Conservation (phyloP, 2,888 invertebrate genomes). For the Drosophila atripex region DNA sequence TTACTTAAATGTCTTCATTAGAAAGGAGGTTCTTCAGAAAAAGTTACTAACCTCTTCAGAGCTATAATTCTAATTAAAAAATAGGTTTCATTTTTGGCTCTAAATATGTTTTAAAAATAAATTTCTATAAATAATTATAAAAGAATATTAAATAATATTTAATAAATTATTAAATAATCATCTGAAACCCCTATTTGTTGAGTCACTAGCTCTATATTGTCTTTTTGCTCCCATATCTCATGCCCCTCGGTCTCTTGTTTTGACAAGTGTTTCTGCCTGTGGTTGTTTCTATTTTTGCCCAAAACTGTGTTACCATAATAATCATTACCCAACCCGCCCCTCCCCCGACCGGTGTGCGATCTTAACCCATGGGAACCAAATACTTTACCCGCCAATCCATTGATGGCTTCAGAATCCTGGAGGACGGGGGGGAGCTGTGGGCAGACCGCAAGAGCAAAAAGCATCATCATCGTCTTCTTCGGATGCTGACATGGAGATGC, state of each 20-base stretch:
- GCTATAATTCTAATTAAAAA: too few species aligned
- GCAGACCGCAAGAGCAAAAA: constrained; percentile 47
- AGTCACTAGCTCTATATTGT: constrained; percentile 7
- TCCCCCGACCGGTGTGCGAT: not conserved
- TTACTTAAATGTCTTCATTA: too few species aligned
- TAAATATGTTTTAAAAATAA: too few species aligned
- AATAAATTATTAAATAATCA: not conserved
- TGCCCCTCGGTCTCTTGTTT: constrained; percentile 16
- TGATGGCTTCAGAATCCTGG: constrained; percentile 21
- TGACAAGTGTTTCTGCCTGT: constrained; percentile 31
- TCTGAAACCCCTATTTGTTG: not conserved
- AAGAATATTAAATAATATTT: not conserved
- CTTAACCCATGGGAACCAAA: constrained; percentile 38
- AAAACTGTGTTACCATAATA: constrained; percentile 39
- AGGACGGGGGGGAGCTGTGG: not conserved
- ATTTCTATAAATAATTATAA: too few species aligned
- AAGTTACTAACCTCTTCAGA: too few species aligned
- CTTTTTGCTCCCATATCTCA: not conserved
- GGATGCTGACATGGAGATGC: constrained; percentile 44
- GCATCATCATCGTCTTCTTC: constrained; percentile 18
- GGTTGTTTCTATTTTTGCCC: constrained; percentile 30
- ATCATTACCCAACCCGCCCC: not conserved
- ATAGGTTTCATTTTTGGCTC: too few species aligned
- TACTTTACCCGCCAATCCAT: constrained; percentile 13
- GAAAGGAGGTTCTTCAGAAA: too few species aligned